Conservation (phyloP, 2,797 vertebrate species). For the Paramormyrops hopkinsi region DNA sequence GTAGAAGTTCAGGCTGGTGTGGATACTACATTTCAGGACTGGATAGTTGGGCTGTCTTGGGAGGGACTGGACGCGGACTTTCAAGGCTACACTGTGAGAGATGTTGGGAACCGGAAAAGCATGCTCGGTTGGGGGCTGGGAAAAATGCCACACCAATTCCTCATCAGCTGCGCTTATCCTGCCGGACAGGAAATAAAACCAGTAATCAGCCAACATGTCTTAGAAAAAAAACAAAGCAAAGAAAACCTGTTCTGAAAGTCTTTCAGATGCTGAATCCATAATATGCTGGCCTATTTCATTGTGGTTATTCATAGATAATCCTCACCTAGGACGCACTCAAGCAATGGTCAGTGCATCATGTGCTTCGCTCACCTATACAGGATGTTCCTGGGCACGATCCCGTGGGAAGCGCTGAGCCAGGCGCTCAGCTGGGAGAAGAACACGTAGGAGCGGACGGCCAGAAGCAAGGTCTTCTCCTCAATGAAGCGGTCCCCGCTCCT, state of each 20-base stretch:
- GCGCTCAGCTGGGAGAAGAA: slow-evolving; percentile 99
- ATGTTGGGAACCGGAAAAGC: slow-evolving; percentile 93
- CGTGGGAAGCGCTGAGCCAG: slow-evolving; percentile 96
- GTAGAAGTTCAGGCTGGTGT: slow-evolving; percentile 72
- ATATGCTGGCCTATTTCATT: background rate
- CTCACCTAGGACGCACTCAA: background rate
- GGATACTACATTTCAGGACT: slow-evolving; percentile 88
- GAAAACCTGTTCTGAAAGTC: background rate
- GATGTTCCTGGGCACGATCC: slow-evolving; percentile 95
- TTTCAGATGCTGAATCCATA: background rate
- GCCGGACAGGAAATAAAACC: slow-evolving; percentile 34
- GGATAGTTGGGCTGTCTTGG: slow-evolving; percentile 94
- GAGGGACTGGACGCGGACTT: slow-evolving; percentile 91
- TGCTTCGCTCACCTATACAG: slow-evolving; percentile 80
- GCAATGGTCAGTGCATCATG: background rate
- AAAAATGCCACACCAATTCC: slow-evolving; percentile 87
- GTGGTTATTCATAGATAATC: background rate
- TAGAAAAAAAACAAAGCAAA: background rate
- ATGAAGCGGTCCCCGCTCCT: slow-evolving; percentile 93
- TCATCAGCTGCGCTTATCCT: slow-evolving; percentile 95
- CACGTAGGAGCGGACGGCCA: slow-evolving; percentile 94
- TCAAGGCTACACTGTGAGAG: slow-evolving; percentile 91
- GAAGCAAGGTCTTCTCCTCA: slow-evolving; percentile 90
- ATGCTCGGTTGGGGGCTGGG: slow-evolving; percentile 87
- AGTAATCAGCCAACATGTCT: background rate